These are phyloP conservation scores for Phallusia fumigata DNA, from an alignment of 23 tunicate species.

Conservation along the genomic window DNA sequence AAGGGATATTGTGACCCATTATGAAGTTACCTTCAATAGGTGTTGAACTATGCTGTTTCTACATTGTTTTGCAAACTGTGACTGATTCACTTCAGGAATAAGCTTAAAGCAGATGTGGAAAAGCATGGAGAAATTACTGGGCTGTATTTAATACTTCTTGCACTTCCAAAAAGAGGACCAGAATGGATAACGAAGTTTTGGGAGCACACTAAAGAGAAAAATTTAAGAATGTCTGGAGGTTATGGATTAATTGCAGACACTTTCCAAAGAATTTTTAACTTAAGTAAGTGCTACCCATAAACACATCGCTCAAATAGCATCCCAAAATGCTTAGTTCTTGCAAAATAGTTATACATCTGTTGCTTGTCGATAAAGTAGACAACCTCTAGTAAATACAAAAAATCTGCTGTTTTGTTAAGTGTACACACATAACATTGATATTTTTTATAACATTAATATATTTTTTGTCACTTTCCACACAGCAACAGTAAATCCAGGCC, in stretches of 20 bases:
- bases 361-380: no score
- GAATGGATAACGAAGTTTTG: background rate
- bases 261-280: background rate
- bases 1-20: no score
- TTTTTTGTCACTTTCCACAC: no score
- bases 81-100: background rate
- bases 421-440: no score
- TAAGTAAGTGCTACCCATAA: background rate
- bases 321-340: background rate
- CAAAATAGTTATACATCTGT: background rate
- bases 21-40: no score
- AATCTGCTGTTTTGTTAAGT: no score
- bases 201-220: background rate
- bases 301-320: background rate
- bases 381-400: no score
- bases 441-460: no score
- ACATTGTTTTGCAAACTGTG: no score
- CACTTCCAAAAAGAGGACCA: background rate
- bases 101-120: background rate
- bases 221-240: background rate
- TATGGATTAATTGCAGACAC: background rate
- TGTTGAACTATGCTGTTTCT: no score
- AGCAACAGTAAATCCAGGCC: no score
- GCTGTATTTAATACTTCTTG: background rate
- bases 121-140: background rate